Evolutionary conservation across 2,113 vertebrate species (phyloP).

Genomic region (Vicugna pacos): DNA sequence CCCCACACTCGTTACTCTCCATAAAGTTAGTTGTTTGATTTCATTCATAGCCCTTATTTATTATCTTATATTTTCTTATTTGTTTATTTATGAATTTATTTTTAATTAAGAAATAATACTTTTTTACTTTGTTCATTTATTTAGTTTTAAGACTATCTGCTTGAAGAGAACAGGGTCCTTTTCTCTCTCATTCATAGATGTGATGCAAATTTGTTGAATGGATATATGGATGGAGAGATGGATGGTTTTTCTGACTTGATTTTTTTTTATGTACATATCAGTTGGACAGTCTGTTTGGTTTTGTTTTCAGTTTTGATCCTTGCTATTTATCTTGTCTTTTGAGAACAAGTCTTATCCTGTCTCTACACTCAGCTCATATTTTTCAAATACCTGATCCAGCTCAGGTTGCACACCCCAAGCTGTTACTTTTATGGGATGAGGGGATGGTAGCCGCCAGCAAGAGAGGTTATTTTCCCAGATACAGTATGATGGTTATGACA

Average conservation of each 20-base stretch:
- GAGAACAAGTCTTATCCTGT: not conserved
- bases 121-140: not conserved
- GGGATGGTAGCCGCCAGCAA: not conserved
- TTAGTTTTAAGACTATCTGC: not conserved
- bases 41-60: not conserved
- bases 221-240: not conserved
- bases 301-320: not conserved
- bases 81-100: not conserved
- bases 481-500: not conserved
- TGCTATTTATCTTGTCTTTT: not conserved
- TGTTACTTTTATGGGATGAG: not conserved
- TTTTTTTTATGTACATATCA: not conserved
- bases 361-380: not conserved
- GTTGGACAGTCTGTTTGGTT: not conserved
- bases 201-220: not conserved
- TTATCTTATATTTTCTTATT: not conserved
- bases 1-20: not conserved
- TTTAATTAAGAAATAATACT: not conserved
- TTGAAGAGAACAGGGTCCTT: not conserved
- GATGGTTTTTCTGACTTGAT: not conserved
- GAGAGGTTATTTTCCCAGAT: not conserved
- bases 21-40: not conserved
- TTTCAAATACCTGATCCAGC: not conserved
- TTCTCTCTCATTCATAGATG: not conserved
- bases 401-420: not conserved